Percentiles rank a stretch among this genome's conserved stretches.
Conservation (phyloP, 1,140 invertebrate species). For the Dreissena polymorpha region DNA sequence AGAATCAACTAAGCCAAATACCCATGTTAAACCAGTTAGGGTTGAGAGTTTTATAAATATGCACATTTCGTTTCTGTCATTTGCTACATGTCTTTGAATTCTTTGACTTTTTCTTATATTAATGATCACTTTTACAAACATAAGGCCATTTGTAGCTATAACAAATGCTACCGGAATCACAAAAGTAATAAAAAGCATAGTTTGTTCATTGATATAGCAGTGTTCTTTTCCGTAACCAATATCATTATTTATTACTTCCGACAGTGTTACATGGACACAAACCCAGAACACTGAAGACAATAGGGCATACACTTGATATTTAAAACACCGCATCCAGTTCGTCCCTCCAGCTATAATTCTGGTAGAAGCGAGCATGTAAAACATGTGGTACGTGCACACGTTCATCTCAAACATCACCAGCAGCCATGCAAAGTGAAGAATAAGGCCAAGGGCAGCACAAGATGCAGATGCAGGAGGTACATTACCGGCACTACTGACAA, state of each 20-base stretch:
- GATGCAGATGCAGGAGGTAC: background rate
- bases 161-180: conserved; percentile 20
- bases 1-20: conserved; percentile 34
- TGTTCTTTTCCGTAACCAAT: conserved; percentile 27
- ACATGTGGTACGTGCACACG: conserved; percentile 45
- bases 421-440: conserved; percentile 15
- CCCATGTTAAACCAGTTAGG: conserved; percentile 33
- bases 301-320: conserved; percentile 1
- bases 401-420: conserved; percentile 32
- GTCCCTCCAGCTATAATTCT: background rate
- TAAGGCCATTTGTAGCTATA: conserved; percentile 7
- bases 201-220: conserved; percentile 31
- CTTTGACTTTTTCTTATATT: conserved; percentile 1
- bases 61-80: conserved; percentile 25
- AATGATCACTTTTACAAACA: conserved; percentile 28
- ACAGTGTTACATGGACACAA: background rate
- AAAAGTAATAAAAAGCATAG: conserved; percentile 27
- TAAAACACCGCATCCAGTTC: background rate
- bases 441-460: conserved; percentile 2
- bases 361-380: conserved; percentile 11
- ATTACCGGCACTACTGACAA: background rate
- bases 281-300: background rate
- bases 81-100: conserved; percentile 10
- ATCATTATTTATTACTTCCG: background rate
- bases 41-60: conserved; percentile 45